Conservation (phyloP, 2,797 vertebrate species). For the Dipus sagitta region DNA sequence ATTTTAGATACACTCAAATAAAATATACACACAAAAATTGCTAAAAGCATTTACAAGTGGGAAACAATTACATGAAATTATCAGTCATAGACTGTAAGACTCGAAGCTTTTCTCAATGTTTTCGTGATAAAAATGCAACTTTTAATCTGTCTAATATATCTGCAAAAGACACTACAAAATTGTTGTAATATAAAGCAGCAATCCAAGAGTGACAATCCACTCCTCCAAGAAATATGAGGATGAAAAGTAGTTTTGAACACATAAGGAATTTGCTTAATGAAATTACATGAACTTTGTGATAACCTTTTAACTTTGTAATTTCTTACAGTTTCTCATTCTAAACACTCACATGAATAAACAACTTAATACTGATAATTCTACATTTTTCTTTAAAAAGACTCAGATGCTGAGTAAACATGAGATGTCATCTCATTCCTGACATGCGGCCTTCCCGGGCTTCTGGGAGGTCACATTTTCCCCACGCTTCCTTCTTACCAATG, state of each 20-base stretch:
- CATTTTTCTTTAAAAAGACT: conserved; percentile 16
- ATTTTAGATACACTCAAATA: conserved; percentile 13
- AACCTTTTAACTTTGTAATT: conserved; percentile 10
- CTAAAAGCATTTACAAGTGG: background rate
- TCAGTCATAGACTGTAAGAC: background rate
- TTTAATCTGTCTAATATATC: background rate
- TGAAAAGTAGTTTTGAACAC: background rate
- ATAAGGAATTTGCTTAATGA: background rate
- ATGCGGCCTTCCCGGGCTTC: conserved; percentile 16
- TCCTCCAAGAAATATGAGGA: background rate
- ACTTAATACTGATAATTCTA: conserved; percentile 7
- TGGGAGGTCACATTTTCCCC: background rate
- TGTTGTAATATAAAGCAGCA: background rate
- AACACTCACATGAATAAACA: background rate
- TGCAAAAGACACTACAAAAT: background rate
- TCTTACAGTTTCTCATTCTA: conserved; percentile 7
- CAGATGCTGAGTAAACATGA: background rate
- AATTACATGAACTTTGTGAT: conserved; percentile 19
- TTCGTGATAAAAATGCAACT: conserved; percentile 33
- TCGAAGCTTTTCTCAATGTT: background rate
- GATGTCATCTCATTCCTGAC: background rate
- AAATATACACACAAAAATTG: background rate
- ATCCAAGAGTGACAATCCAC: background rate
- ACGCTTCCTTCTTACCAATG: background rate
- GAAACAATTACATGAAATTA: background rate